Conservation (phyloP, 2,888 invertebrate genomes). For the Auanema sp. region DNA sequence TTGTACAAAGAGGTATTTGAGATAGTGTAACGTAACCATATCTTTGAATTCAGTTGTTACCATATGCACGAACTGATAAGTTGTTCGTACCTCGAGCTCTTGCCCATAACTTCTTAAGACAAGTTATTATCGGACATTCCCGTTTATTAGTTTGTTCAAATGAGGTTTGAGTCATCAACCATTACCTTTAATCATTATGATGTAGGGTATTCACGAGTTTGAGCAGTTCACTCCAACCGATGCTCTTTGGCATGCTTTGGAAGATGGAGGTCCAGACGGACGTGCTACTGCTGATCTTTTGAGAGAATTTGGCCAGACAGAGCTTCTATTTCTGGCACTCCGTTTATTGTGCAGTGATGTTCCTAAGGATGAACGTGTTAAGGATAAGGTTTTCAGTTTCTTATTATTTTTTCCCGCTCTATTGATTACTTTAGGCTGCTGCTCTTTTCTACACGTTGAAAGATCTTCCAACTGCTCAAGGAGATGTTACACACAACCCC, state of each 20-base stretch:
- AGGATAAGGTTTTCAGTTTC: constrained; percentile 14
- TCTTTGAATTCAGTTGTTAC: constrained; percentile 12
- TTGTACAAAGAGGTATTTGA: constrained; percentile 16
- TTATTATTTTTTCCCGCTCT: not conserved
- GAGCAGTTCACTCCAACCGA: constrained; percentile 85
- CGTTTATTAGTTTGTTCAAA: constrained; percentile 39
- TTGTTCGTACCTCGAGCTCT: constrained; percentile 25
- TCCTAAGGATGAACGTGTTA: constrained; percentile 33
- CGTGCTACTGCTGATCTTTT: constrained; percentile 74
- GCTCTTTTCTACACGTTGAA: constrained; percentile 32
- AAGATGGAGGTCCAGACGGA: constrained; percentile 73
- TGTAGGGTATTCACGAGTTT: constrained; percentile 79
- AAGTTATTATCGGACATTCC: constrained; percentile 21
- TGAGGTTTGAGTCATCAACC: constrained; percentile 13
- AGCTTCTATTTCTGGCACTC: constrained; percentile 30
- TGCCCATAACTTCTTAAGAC: constrained; percentile 26
- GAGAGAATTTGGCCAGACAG: constrained; percentile 71
- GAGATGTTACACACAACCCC: constrained; percentile 12
- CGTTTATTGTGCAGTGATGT: constrained; percentile 27
- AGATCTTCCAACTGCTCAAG: constrained; percentile 19
- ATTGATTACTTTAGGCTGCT: constrained; percentile 35
- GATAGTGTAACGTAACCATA: constrained; percentile 4
- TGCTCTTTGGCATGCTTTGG: constrained; percentile 81
- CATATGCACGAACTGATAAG: constrained; percentile 13
- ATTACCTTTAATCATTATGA: constrained; percentile 8